phyloP scores from a whole-genome alignment of 1,140 invertebrate genomes.

The Cotesia chilonis region DNA sequence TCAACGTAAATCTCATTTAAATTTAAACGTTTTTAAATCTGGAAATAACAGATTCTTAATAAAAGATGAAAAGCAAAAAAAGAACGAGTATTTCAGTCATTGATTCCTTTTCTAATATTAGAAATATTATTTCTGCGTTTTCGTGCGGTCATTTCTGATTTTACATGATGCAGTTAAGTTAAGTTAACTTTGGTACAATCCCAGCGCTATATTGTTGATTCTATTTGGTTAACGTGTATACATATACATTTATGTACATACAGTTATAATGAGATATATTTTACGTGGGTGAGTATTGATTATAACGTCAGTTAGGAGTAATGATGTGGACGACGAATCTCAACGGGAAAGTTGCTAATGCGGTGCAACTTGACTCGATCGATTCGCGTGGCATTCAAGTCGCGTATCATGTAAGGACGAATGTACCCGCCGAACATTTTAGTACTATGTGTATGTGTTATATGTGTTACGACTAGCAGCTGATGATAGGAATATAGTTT shows the following conservation, averaged over 20 bases:
- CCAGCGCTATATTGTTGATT: too few species aligned
- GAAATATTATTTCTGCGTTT: constrained; percentile 13
- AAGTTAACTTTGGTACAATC: too few species aligned
- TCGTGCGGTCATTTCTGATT: constrained; percentile 8
- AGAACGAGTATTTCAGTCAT: background rate
- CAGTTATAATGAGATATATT: too few species aligned
- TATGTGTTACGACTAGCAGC: too few species aligned
- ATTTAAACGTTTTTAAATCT: too few species aligned
- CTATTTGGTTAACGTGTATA: too few species aligned
- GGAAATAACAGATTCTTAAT: too few species aligned
- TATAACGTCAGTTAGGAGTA: constrained; percentile 11
- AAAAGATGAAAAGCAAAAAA: too few species aligned
- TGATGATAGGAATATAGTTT: too few species aligned
- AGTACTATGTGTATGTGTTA: too few species aligned
- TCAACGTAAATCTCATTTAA: too few species aligned
- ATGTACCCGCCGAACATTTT: background rate
- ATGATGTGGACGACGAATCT: constrained; percentile 2
- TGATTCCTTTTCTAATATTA: constrained; percentile 17
- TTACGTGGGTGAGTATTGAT: background rate
- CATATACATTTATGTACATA: too few species aligned
- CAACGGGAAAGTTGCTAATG: constrained; percentile 9
- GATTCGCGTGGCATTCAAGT: constrained; percentile 8
- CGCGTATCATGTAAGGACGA: background rate
- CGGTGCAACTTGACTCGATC: constrained; percentile 12
- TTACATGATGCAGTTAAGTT: background rate